These are phyloP conservation scores for Eriosoma lanigerum DNA, from an alignment of 1,140 invertebrate genomes.

Conservation along the genomic window DNA sequence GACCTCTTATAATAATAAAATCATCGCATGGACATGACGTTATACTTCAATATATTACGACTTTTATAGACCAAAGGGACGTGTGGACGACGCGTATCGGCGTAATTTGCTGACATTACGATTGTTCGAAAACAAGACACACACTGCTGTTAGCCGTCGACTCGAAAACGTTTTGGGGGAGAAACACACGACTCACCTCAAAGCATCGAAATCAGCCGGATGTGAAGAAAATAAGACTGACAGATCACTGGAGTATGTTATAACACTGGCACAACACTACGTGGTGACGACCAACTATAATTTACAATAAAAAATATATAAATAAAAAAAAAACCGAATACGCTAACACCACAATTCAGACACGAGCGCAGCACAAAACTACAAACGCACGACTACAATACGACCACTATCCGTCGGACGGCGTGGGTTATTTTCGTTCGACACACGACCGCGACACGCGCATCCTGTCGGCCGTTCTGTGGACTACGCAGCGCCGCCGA, in stretches of 20 bases:
- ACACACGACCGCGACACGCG: background rate
- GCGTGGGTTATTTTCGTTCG: conserved; percentile 39
- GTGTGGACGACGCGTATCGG: too few species aligned
- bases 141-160: background rate
- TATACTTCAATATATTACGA: too few species aligned
- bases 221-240: too few species aligned
- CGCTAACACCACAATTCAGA: background rate
- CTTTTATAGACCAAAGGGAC: too few species aligned
- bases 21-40: too few species aligned
- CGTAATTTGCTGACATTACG: background rate
- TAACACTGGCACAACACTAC: background rate
- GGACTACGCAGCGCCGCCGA: too few species aligned
- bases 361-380: background rate
- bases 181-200: background rate
- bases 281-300: background rate
- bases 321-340: too few species aligned
- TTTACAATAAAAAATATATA: background rate
- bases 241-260: background rate
- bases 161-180: background rate
- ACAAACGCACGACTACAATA: background rate
- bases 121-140: background rate
- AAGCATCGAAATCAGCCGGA: background rate
- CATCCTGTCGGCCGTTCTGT: conserved; percentile 9
- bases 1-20: too few species aligned
- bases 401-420: background rate